Conservation (phyloP, 2,797 vertebrate genomes). For the Huso huso region DNA sequence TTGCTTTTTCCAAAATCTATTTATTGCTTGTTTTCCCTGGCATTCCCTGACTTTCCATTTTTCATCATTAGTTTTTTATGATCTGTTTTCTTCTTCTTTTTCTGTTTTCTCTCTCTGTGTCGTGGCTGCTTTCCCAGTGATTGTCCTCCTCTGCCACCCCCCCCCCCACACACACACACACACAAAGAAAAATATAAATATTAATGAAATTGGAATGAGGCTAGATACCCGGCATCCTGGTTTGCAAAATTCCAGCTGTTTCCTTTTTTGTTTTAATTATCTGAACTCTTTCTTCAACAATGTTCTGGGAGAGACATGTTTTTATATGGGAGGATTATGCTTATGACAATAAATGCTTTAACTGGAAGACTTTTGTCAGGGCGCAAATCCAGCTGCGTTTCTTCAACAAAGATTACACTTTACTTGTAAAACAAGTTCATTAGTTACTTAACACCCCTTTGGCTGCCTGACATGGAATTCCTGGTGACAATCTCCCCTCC, state of each 20-base stretch:
- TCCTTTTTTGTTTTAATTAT: constrained; percentile 60
- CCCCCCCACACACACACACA: constrained; percentile 21
- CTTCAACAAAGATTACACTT: constrained; percentile 59
- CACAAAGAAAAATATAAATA: constrained; percentile 7
- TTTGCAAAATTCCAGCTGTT: constrained; percentile 75
- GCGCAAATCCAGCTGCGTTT: constrained; percentile 66
- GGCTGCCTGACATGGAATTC: constrained; percentile 56
- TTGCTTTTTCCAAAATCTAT: constrained; percentile 45
- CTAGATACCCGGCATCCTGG: constrained; percentile 18
- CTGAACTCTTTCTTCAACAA: constrained; percentile 54
- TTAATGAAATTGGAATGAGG: constrained; percentile 24
- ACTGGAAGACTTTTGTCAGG: constrained; percentile 53
- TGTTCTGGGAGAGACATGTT: constrained; percentile 47
- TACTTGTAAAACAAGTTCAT: constrained; percentile 64
- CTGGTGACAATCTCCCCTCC: constrained; percentile 55
- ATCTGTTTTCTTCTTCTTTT: constrained; percentile 47
- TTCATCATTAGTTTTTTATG: constrained; percentile 70
- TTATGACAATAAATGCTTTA: constrained; percentile 64
- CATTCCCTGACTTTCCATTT: constrained; percentile 62
- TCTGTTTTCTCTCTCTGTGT: constrained; percentile 38
- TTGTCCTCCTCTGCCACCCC: constrained; percentile 49
- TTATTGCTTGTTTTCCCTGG: constrained; percentile 73
- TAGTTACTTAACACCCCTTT: constrained; percentile 52
- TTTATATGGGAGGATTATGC: constrained; percentile 55
- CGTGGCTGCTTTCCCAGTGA: constrained; percentile 57